phyloP scores from a whole-genome alignment of 2,797 vertebrate species.

The Anguilla megastoma region DNA sequence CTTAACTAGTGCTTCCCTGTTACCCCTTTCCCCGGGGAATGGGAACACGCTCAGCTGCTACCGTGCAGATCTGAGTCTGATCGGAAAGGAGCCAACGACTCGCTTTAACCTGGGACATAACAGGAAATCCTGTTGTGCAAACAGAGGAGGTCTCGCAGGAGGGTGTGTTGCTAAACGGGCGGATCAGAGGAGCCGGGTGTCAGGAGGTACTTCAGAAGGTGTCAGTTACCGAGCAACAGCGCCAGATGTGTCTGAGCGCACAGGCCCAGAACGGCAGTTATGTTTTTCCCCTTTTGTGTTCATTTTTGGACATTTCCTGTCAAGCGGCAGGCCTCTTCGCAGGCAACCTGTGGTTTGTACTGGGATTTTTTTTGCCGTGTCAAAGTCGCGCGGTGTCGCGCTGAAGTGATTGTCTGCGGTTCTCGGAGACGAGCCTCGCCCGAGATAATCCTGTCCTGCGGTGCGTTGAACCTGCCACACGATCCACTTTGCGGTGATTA shows the following conservation, averaged over 20 bases:
- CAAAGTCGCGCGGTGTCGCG: background rate
- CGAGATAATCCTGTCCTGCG: background rate
- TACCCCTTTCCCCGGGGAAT: background rate
- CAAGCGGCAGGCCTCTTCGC: background rate
- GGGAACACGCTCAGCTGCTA: background rate
- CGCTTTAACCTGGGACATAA: background rate
- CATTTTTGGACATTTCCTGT: constrained; percentile 3
- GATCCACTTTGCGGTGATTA: background rate
- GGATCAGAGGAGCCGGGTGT: background rate
- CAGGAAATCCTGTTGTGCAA: background rate
- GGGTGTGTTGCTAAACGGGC: background rate
- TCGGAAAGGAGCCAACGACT: background rate
- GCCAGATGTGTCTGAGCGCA: background rate
- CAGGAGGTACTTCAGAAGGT: background rate
- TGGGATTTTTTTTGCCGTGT: background rate
- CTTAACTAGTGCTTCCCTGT: background rate
- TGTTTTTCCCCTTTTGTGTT: background rate
- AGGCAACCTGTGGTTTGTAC: background rate
- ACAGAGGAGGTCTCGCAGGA: background rate
- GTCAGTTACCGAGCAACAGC: background rate
- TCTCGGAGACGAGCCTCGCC: background rate
- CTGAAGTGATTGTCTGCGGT: background rate
- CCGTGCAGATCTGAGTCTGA: background rate
- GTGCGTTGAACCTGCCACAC: background rate
- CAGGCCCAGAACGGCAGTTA: background rate